phyloP scores from a whole-genome alignment of 2,888 invertebrate species.

The Cataglyphis livida region DNA sequence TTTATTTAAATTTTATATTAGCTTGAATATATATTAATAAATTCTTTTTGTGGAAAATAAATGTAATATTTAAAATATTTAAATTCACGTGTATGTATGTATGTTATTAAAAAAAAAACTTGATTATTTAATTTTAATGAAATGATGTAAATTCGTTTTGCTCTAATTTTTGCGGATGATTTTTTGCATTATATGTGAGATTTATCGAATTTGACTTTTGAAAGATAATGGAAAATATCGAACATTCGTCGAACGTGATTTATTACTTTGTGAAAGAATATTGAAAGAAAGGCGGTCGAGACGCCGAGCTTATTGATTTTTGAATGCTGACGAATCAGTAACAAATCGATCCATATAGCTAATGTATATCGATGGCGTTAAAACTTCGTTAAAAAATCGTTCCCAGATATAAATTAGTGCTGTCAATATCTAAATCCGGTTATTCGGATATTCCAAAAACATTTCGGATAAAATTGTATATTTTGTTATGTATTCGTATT shows the following conservation, averaged over 20 bases:
- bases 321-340: slow-evolving; percentile 4
- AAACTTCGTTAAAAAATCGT: slow-evolving; percentile 19
- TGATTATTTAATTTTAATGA: slow-evolving; percentile 1
- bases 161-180: neutral
- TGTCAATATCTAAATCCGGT: neutral
- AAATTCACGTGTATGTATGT: neutral
- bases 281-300: neutral
- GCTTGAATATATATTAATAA: neutral
- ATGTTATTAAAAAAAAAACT: neutral
- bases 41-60: neutral
- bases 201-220: neutral
- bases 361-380: neutral
- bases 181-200: neutral
- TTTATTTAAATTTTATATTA: neutral
- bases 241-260: neutral
- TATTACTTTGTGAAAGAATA: slow-evolving; percentile 22
- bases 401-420: neutral
- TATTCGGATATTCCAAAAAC: too few relatives aligned
- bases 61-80: neutral
- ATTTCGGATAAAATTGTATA: too few relatives aligned
- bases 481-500: too few relatives aligned
- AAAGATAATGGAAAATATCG: neutral
- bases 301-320: slow-evolving; percentile 12
- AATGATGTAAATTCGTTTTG: neutral
- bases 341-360: slow-evolving; percentile 12